Evolutionary conservation across 2,888 invertebrate genomes (phyloP), one percentile per base, ranked within the genome.

Genomic region (Pycnomerus fuliginosus): DNA sequence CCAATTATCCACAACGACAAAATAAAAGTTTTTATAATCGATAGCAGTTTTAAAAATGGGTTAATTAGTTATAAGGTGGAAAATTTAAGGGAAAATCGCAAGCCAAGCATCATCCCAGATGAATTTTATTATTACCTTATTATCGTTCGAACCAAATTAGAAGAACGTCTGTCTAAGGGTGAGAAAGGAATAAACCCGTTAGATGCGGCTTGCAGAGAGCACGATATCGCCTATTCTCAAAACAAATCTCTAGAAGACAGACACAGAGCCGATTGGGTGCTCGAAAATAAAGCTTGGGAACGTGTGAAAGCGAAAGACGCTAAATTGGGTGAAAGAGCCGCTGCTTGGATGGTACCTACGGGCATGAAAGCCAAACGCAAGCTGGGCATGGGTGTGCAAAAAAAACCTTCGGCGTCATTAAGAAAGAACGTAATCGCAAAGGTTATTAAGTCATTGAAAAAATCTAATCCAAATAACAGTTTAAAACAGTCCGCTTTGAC

Each of bases 361-460:
- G 35, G 36, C 7, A 67, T 67, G 61, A 64, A 61, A 45, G 46
- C 41, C 2, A 65, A 68, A 59, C 29, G 45, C 3, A 61, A 56
- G 52, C 24, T 60, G 1, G 61, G 59, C 10, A 54, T 58, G 56
- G 62, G 61, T 7, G 40, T 42, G 30, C 44, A 34, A 11, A 28
- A 27, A 36, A 10, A 8, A 14, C 28, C 4, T n/a, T n/a, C n/a
- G n/a, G n/a, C n/a, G n/a, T n/a, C n/a, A n/a, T n/a, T n/a, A n/a
- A n/a, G n/a, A n/a, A 27, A 10, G 7, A 27, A 27, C 4, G 10
- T 4, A 8, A 27, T 5, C 5, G 10, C 28, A 10, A 27, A 7
- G 20, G 20, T 4, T 20, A 5, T 20, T 20, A 20, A 7, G 4
- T 8, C 20, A 20, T 20, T 20, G 4, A 20, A 20, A 20, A 20